A percentile compares a stretch with the other conserved stretches of the same genome.
phyloP scores from a whole-genome alignment of 2,113 vertebrate species.

The Paracanthobrama guichenoti region DNA sequence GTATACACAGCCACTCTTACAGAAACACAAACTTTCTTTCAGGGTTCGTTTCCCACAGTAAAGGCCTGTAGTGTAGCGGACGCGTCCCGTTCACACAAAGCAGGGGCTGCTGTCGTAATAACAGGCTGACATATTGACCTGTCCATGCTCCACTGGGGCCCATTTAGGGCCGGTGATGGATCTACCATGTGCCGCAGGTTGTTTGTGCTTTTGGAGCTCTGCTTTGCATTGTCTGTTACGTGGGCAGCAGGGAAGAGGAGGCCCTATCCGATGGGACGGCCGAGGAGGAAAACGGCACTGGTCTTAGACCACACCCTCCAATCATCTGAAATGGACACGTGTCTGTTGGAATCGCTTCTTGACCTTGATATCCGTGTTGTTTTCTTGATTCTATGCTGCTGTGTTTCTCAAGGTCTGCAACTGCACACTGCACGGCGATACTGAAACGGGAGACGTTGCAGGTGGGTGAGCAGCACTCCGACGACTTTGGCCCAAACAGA shows the following conservation, averaged over 20 bases:
- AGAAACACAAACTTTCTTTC: constrained; percentile 25
- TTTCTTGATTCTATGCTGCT: constrained; percentile 6
- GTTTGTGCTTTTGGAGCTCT: constrained; percentile 68
- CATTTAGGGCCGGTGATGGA: constrained; percentile 75
- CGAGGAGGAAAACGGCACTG: constrained; percentile 72
- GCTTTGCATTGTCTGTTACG: constrained; percentile 80
- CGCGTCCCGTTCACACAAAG: constrained; percentile 47
- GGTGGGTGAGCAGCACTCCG: background rate
- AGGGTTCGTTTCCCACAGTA: constrained; percentile 31
- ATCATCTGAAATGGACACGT: constrained; percentile 30
- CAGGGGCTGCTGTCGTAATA: constrained; percentile 45
- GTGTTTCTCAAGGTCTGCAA: background rate
- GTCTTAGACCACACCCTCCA: constrained; percentile 63
- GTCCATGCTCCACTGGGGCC: constrained; percentile 68
- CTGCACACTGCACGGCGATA: background rate
- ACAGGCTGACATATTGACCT: constrained; percentile 46
- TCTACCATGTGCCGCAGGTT: constrained; percentile 80
- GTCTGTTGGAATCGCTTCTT: constrained; percentile 7
- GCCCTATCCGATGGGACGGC: constrained; percentile 80
- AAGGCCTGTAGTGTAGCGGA: background rate
- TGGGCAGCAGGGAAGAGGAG: constrained; percentile 64
- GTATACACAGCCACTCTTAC: constrained; percentile 16
- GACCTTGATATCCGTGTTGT: constrained; percentile 1
- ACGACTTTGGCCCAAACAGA: constrained; percentile 29
- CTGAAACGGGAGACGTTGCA: background rate